These are phyloP conservation scores for Acrobeloides nanus DNA, from an alignment of 2,888 invertebrate species.

Conservation along the genomic window DNA sequence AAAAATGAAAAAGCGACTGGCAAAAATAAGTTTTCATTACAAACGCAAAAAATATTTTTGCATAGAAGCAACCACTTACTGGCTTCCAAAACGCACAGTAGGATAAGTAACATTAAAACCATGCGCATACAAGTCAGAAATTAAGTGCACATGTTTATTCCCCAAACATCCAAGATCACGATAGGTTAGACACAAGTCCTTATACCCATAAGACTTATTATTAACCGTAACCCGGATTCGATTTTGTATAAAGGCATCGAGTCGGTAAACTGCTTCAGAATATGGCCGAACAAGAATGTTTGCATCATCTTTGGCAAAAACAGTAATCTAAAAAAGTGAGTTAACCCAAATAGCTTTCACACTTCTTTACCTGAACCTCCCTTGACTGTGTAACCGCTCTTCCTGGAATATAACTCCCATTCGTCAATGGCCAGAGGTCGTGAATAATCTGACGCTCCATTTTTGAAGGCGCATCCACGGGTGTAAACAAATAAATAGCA, in stretches of 20 bases:
- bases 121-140: conserved; percentile 45
- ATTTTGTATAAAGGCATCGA: conserved; percentile 45
- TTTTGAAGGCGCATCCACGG: conserved; percentile 40
- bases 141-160: conserved; percentile 45
- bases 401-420: conserved; percentile 52
- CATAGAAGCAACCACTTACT: conserved; percentile 26
- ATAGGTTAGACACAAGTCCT: conserved; percentile 48
- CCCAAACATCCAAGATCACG: conserved; percentile 35
- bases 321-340: conserved; percentile 61
- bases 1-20: neutral
- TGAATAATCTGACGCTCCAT: conserved; percentile 47
- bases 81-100: conserved; percentile 43
- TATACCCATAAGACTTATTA: conserved; percentile 36
- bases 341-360: neutral
- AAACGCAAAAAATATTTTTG: neutral
- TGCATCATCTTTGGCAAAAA: conserved; percentile 71
- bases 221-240: conserved; percentile 35
- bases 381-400: conserved; percentile 51
- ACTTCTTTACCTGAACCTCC: conserved; percentile 51
- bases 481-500: conserved; percentile 53
- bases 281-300: conserved; percentile 69
- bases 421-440: conserved; percentile 52
- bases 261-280: conserved; percentile 41
- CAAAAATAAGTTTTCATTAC: neutral
- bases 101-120: conserved; percentile 51